Evolutionary conservation across 1,140 invertebrate species (phyloP), one percentile per base, ranked within the genome.

Genomic region (Drosophila biarmipes): DNA sequence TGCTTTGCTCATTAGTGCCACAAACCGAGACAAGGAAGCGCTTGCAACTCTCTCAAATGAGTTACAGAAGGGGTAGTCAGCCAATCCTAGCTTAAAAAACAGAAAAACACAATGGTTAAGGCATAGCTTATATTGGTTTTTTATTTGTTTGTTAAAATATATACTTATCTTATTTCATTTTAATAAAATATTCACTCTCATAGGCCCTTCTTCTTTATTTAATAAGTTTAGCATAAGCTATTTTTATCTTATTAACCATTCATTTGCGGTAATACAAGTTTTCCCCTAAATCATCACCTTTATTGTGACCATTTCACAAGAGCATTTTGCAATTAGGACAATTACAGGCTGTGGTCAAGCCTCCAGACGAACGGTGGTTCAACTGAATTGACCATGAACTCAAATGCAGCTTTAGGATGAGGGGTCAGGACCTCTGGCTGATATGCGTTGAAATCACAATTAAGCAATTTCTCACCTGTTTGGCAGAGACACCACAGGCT

Each of bases 401-500:
- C 24, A 29, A 12, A n/a, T 42, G 29, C 45, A 19, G 21, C 29
- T n/a, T n/a, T n/a, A 1, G 34, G 40, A 27, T n/a, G 29, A 31
- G 58, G 21, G 52, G 71, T 71, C 67, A 55, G n/a, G 19, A 38
- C 71, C 38, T 66, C 51, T 34, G 27, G 14, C 35, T 72, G 67
- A 72, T 72, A 75, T 76, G 79, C 79, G 74, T 82, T 82, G 78
- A 87, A 89, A 79, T 89, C 81, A 87, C 84, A 89, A 89, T 82
- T 89, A 89, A 76, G 82, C 79, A 87, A 89, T 89, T 87, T 89
- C 84, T 76, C 82, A 87, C 82, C 82, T 89, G 84, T 89, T 89
- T 78, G 86, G 46, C 38, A 64, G 55, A 57, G 27, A 73, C 35
- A 63, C 45, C 35, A 38, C 43, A 49, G 73, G 29, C 59, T 38